phyloP scores from a whole-genome alignment of 2,113 vertebrate species.

The Malurus alboscapulatus region DNA sequence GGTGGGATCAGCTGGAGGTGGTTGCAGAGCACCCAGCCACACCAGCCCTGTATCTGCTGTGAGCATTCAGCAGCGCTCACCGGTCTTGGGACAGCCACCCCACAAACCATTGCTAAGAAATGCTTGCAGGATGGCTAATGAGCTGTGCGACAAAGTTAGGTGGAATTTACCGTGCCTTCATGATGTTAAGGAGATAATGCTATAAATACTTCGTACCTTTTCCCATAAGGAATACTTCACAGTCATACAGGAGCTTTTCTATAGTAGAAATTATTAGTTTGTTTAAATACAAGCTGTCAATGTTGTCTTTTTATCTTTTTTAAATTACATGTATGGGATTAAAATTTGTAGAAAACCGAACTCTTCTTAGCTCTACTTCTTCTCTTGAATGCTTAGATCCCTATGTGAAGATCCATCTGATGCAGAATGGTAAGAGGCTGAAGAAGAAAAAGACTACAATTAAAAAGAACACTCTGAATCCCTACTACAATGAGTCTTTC shows the following conservation, averaged over 20 bases:
- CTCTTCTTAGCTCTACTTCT: neutral
- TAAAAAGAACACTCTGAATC: constrained; percentile 99
- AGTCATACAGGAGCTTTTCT: neutral
- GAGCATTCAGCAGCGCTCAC: neutral
- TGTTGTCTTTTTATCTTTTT: neutral
- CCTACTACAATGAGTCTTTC: constrained; percentile 99
- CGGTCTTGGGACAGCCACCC: neutral
- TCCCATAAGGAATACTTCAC: neutral
- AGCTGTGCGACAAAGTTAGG: neutral
- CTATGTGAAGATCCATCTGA: constrained; percentile 98
- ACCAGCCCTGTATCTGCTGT: accelerated
- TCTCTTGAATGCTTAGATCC: constrained; percentile 82
- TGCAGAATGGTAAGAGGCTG: constrained; percentile 98
- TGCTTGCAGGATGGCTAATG: neutral
- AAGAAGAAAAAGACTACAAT: constrained; percentile 99
- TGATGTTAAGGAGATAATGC: neutral
- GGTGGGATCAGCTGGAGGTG: neutral
- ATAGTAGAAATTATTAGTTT: neutral
- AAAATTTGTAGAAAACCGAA: neutral
- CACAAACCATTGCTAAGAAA: neutral
- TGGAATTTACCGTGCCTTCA: neutral
- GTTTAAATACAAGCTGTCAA: neutral
- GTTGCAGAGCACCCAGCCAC: neutral
- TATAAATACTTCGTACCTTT: neutral
- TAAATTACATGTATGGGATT: neutral